These are phyloP conservation scores for Eptatretus atami DNA, from an alignment of 2,797 vertebrate species.

Conservation along the genomic window DNA sequence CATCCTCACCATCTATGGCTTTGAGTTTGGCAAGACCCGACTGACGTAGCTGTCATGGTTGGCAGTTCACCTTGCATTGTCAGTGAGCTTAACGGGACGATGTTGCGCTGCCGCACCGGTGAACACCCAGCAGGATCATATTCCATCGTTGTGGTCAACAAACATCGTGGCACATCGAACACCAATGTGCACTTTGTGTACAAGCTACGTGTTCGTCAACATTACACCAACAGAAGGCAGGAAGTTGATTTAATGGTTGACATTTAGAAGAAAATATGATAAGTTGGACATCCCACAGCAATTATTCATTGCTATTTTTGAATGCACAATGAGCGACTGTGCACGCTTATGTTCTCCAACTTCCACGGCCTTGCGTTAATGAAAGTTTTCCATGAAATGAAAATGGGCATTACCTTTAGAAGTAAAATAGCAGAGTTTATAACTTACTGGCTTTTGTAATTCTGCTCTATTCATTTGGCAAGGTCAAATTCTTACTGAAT, in stretches of 20 bases:
- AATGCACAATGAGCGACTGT: too few relatives aligned
- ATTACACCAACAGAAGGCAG: slow-evolving; percentile 26
- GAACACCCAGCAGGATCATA: slow-evolving; percentile 24
- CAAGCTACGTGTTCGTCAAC: slow-evolving; percentile 17
- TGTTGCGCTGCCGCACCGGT: slow-evolving; percentile 17
- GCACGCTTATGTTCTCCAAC: too few relatives aligned
- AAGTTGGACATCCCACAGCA: too few relatives aligned
- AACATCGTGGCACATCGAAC: slow-evolving; percentile 20
- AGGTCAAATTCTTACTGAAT: too few relatives aligned
- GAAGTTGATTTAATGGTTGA: background rate
- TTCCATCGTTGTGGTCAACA: slow-evolving; percentile 18
- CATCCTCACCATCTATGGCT: slow-evolving; percentile 21
- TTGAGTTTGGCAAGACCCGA: slow-evolving; percentile 19
- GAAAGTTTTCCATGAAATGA: too few relatives aligned
- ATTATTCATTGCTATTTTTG: too few relatives aligned
- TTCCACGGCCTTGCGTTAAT: too few relatives aligned
- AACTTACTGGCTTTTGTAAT: too few relatives aligned
- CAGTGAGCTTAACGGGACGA: slow-evolving; percentile 14
- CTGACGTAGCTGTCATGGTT: slow-evolving; percentile 16
- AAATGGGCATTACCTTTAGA: too few relatives aligned
- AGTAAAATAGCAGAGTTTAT: too few relatives aligned
- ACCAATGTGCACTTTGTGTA: slow-evolving; percentile 19
- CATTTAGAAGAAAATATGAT: too few relatives aligned
- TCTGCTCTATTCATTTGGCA: too few relatives aligned
- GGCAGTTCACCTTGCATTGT: slow-evolving; percentile 16